A percentile compares a stretch with the other conserved stretches of the same genome.
phyloP scores from a whole-genome alignment of 2,888 invertebrate species.

The Eupithecia subumbrata region DNA sequence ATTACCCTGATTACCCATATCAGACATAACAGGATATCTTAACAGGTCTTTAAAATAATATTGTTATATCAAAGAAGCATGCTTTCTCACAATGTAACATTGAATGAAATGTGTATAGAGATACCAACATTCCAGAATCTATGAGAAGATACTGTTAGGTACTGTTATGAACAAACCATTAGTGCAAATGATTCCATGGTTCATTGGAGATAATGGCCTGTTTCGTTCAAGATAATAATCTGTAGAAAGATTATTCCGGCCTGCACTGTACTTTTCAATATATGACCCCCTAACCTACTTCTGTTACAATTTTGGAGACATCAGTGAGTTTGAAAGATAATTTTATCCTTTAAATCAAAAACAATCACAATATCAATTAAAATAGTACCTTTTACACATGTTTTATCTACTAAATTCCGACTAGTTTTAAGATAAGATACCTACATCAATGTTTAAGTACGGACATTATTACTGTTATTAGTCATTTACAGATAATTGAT shows the following conservation, averaged over 20 bases:
- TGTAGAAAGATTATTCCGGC: neutral
- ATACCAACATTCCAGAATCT: neutral
- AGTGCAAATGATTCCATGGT: neutral
- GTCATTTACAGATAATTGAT: neutral
- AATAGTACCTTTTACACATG: neutral
- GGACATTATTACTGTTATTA: neutral
- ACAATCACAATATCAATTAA: neutral
- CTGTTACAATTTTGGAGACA: neutral
- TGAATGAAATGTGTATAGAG: neutral
- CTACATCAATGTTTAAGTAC: neutral
- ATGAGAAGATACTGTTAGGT: neutral
- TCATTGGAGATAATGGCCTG: neutral
- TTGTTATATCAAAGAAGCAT: neutral
- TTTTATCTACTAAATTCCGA: neutral
- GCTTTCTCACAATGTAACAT: neutral
- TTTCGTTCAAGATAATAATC: neutral
- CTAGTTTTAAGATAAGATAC: neutral
- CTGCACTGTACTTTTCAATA: neutral
- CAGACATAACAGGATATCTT: neutral
- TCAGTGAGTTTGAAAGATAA: neutral
- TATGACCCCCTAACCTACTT: neutral
- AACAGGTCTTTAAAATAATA: neutral
- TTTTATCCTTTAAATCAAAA: neutral
- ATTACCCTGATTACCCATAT: neutral
- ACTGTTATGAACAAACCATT: neutral